Conservation (phyloP, 2,797 vertebrate genomes). For the Monodelphis domestica region DNA sequence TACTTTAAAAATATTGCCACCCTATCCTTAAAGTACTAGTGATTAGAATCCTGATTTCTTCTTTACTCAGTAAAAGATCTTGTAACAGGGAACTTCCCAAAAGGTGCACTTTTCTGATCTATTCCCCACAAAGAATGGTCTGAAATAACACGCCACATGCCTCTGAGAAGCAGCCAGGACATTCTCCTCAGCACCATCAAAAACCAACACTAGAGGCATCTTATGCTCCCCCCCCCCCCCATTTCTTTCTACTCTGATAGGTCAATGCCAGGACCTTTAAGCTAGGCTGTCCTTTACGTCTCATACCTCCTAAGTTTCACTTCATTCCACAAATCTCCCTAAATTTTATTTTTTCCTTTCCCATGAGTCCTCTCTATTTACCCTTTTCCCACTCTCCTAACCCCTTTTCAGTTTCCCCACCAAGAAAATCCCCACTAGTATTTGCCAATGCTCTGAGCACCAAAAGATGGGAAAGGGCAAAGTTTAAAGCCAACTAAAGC, state of each 20-base stretch:
- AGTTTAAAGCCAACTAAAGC: background rate
- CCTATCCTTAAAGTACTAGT: too few relatives aligned
- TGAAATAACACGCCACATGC: background rate
- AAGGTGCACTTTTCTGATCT: background rate
- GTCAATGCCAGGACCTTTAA: background rate
- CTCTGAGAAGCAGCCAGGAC: background rate
- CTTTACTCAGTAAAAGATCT: background rate
- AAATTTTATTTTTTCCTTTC: background rate
- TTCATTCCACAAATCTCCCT: conserved; percentile 21
- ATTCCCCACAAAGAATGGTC: background rate
- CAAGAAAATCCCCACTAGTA: conserved; percentile 12
- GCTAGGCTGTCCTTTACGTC: background rate
- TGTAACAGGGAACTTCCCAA: background rate
- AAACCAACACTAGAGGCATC: background rate
- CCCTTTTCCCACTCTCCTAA: background rate
- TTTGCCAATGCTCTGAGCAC: background rate
- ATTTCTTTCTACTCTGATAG: background rate
- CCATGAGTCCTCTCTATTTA: background rate
- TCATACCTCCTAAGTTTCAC: background rate
- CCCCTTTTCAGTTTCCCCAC: conserved; percentile 5
- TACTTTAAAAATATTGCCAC: too few relatives aligned
- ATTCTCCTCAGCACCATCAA: background rate
- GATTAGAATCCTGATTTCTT: background rate
- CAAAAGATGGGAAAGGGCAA: conserved; percentile 8
- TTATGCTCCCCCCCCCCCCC: background rate